phyloP scores from a whole-genome alignment of 2,113 vertebrate species.

The Aythya baeri region DNA sequence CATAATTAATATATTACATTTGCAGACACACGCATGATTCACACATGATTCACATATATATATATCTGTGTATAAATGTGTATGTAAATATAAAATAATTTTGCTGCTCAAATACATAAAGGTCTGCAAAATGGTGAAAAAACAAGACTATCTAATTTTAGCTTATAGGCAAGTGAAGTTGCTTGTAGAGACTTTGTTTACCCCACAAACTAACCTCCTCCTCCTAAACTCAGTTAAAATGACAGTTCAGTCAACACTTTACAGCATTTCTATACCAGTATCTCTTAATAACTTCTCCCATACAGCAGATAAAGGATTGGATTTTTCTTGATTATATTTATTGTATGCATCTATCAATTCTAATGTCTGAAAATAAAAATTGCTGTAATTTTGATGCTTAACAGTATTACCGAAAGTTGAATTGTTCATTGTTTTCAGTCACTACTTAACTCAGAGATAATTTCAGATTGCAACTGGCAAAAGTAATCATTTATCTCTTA shows the following conservation, averaged over 20 bases:
- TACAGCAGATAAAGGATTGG: not conserved
- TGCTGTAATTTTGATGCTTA: not conserved
- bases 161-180: not conserved
- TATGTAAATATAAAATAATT: not conserved
- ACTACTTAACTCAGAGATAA: not conserved
- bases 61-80: not conserved
- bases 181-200: not conserved
- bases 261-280: not conserved
- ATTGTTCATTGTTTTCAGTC: not conserved
- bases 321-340: not conserved
- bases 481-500: not conserved
- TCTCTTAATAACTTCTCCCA: not conserved
- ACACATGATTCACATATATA: constrained; percentile 27
- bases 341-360: not conserved
- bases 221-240: not conserved
- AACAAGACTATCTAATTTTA: not conserved
- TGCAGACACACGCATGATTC: constrained; percentile 9
- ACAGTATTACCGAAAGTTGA: not conserved
- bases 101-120: not conserved
- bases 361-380: not conserved
- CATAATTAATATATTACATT: not conserved
- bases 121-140: not conserved
- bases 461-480: not conserved
- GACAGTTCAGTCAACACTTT: not conserved
- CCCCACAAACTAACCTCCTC: not conserved